phyloP scores from a whole-genome alignment of 2,888 invertebrate species.

The Cerceris ruficornis region DNA sequence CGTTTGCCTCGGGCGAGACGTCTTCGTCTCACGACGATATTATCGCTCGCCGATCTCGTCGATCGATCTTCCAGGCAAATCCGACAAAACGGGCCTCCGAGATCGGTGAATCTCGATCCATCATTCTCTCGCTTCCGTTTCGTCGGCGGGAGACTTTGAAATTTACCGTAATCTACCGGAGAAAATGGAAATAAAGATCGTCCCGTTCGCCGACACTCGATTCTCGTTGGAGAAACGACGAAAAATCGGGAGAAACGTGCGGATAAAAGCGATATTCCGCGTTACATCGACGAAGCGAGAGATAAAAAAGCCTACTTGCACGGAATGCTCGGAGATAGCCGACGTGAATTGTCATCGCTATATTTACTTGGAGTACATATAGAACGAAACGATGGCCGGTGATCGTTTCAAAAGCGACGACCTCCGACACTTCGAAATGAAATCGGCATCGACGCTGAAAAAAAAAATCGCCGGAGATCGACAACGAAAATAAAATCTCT shows the following conservation, averaged over 20 bases:
- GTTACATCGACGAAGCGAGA: neutral
- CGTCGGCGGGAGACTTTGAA: no score
- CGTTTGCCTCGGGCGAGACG: neutral
- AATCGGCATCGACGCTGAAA: neutral
- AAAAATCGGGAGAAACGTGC: neutral
- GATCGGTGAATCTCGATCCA: no score
- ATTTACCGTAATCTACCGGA: no score
- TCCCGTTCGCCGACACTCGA: no score
- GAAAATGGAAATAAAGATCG: no score
- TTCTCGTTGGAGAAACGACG: no score
- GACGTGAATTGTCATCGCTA: slow-evolving; percentile 51
- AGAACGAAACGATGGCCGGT: slow-evolving; percentile 18
- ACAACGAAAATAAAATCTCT: neutral
- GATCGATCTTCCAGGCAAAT: no score
- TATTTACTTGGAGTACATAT: slow-evolving; percentile 41
- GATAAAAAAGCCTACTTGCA: neutral
- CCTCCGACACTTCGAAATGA: no score
- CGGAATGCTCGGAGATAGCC: neutral
- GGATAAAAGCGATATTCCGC: neutral
- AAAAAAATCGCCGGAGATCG: neutral
- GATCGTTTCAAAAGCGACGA: slow-evolving; percentile 1
- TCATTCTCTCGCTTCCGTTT: no score
- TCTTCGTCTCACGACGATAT: neutral
- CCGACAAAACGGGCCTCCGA: no score
- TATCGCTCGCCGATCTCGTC: neutral